A percentile compares a stretch with the other conserved stretches of the same genome.
phyloP scores from a whole-genome alignment of 2,888 invertebrate genomes.

The Acrobasis suavella region DNA sequence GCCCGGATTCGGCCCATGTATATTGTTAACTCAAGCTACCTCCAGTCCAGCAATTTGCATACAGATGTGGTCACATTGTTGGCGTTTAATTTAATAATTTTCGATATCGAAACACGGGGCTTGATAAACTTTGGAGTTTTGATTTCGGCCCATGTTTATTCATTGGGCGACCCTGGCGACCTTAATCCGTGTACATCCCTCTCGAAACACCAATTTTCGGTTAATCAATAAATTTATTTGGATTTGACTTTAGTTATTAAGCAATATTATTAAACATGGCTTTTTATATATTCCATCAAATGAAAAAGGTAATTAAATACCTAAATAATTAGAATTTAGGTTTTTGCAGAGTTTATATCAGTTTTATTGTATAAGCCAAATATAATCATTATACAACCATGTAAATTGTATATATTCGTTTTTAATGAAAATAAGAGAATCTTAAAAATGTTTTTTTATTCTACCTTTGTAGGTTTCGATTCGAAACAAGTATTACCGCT shows the following conservation, averaged over 20 bases:
- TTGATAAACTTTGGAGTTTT: constrained; percentile 25
- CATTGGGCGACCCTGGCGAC: constrained; percentile 5
- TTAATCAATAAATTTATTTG: constrained; percentile 5
- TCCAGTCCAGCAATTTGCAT: constrained; percentile 40
- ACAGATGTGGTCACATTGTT: constrained; percentile 39
- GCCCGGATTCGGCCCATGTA: constrained; percentile 8
- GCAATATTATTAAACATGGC: neutral
- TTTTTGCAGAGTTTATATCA: too few species aligned
- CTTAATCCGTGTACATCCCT: neutral
- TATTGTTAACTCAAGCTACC: constrained; percentile 29
- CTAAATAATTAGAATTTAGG: too few species aligned
- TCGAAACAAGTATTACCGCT: too few species aligned
- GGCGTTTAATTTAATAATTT: constrained; percentile 38
- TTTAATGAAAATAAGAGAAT: too few species aligned
- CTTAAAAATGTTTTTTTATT: too few species aligned
- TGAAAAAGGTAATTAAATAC: too few species aligned
- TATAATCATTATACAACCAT: too few species aligned
- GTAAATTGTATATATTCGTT: too few species aligned
- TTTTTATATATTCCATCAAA: too few species aligned
- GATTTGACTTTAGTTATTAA: constrained; percentile 2
- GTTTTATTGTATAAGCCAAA: too few species aligned
- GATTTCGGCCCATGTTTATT: constrained; percentile 14
- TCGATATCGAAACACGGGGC: constrained; percentile 28
- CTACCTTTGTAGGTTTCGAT: too few species aligned
- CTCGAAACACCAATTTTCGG: neutral